A percentile compares a stretch with the other conserved stretches of the same genome.
These are phyloP conservation scores for Lagorchestes hirsutus DNA, from an alignment of 2,797 vertebrate species.

Conservation along the genomic window DNA sequence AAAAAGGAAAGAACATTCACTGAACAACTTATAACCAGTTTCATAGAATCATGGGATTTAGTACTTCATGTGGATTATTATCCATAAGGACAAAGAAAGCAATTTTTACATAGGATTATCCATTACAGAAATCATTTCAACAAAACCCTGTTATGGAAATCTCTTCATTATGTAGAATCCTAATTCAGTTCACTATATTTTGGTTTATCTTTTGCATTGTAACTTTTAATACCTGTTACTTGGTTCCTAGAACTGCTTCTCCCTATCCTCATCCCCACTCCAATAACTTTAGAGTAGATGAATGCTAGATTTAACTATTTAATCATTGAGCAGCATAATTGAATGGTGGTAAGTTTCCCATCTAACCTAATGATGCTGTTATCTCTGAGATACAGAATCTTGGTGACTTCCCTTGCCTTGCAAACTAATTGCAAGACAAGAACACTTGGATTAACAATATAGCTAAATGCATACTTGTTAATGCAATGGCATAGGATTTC, in stretches of 20 bases:
- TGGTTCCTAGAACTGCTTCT: slow-evolving; percentile 29
- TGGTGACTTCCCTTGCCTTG: slow-evolving; percentile 47
- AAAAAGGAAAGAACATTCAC: slow-evolving; percentile 7
- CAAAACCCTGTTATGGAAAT: slow-evolving; percentile 38
- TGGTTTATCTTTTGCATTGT: slow-evolving; percentile 39
- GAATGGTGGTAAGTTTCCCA: slow-evolving; percentile 11
- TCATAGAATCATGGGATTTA: background rate
- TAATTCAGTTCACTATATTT: background rate
- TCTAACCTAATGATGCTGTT: slow-evolving; percentile 1
- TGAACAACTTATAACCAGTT: slow-evolving; percentile 15
- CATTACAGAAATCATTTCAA: slow-evolving; percentile 42
- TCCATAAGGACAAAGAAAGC: background rate
- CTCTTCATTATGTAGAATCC: slow-evolving; percentile 47
- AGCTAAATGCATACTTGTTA: slow-evolving; percentile 21
- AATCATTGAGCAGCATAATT: slow-evolving; percentile 10
- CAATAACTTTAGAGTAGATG: slow-evolving; percentile 36
- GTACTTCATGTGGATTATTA: background rate
- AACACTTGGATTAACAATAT: slow-evolving; percentile 29
- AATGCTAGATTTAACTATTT: slow-evolving; percentile 25
- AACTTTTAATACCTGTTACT: slow-evolving; percentile 32
- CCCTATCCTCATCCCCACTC: background rate
- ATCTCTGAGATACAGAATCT: slow-evolving; percentile 30
- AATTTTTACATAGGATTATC: slow-evolving; percentile 21
- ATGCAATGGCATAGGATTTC: slow-evolving; percentile 40
- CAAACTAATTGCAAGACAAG: slow-evolving; percentile 29